A percentile compares a stretch with the other conserved stretches of the same genome.
These are phyloP conservation scores for Tapera naevia DNA, from an alignment of 2,797 vertebrate species.

Conservation along the genomic window DNA sequence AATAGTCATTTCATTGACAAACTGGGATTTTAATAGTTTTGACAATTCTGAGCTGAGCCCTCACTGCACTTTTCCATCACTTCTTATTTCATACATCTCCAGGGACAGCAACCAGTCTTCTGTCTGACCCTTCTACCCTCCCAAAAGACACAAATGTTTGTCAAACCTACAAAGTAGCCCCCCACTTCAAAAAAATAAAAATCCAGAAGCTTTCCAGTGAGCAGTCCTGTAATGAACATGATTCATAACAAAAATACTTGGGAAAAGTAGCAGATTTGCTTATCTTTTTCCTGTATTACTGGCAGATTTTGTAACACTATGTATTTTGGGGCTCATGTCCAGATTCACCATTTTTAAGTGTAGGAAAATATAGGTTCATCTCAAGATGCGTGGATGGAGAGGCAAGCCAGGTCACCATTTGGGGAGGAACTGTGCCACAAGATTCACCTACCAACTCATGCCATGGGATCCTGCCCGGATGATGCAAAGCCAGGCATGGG, in stretches of 20 bases:
- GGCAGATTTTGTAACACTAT: background rate
- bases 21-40: background rate
- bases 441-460: background rate
- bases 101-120: background rate
- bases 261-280: background rate
- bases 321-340: slow-evolving; percentile 14
- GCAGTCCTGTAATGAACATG: background rate
- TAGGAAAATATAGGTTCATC: slow-evolving; percentile 54
- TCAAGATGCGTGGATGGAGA: background rate
- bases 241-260: slow-evolving; percentile 12
- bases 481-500: background rate
- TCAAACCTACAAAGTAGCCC: background rate
- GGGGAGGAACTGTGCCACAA: background rate
- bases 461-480: background rate
- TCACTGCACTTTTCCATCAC: background rate
- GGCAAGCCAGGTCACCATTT: background rate
- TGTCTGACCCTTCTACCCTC: background rate
- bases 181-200: background rate
- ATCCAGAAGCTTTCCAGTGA: background rate
- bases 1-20: background rate
- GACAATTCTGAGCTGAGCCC: background rate
- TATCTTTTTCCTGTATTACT: background rate
- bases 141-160: background rate
- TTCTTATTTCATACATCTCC: background rate
- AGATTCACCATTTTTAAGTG: slow-evolving; percentile 14